Base-by-base conservation (phyloP, 1,140 invertebrate species). In the Brachionus rotundiformis region DNA sequence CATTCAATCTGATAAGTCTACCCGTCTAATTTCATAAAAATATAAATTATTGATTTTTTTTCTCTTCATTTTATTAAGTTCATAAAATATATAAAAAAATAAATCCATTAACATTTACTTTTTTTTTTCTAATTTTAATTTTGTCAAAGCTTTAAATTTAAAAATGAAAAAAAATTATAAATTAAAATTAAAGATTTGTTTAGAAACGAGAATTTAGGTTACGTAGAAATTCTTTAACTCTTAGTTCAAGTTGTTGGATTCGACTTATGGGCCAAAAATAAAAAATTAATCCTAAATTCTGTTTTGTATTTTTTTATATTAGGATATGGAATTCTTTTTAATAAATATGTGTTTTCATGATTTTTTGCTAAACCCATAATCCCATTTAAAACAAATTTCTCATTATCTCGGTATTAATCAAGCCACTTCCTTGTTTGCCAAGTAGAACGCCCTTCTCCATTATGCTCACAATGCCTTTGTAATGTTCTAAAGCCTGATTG, bases 101-200 rank as follows among this genome's bases (percentile, higher is more conserved):
- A 54, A 54, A 19, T 54, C n/a, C 47, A 54, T 54, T 54, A 19
- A 54, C 47, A 54, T 54, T 54, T 54, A 54, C 47, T 54, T 54
- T 54, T 54, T 6, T 49, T 54, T 54, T 54, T 54, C 5, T 54
- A 54, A 11, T 41, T 36, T 36, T n/a, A n/a, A n/a, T 47, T 47
- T 54, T 23, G 47, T 54, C 47, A 54, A 54, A 54, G 47, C 47
- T 54, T 54, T 25, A 54, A 54, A 54, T 54, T 54, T 23, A 23
- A 54, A 39, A 39, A 39, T 39, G n/a, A n/a, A n/a, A n/a, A 39
- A 39, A 36, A 54, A 54, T 54, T 54, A 54, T 54, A 54, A 54
- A 54, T 54, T 54, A 54, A 54, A 54, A 54, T 54, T 19, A 54
- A 54, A 54, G 47, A 16, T 54, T 54, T 54, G 47, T 54, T 54